These are phyloP conservation scores for Drosophila vallismaia DNA, from an alignment of 2,888 invertebrate species.

Conservation along the genomic window DNA sequence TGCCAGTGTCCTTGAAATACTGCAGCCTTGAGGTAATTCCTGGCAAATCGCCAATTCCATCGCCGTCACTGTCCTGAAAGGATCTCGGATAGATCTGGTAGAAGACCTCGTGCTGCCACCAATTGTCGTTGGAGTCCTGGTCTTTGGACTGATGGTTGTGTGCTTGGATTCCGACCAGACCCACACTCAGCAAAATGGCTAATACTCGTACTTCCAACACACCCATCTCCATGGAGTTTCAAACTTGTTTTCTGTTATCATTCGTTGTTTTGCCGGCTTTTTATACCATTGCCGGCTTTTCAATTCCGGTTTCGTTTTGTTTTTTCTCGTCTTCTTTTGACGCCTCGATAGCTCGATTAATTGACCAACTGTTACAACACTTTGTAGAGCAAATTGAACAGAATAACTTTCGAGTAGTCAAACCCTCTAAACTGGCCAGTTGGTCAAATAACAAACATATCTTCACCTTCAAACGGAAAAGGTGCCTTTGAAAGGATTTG, in stretches of 20 bases:
- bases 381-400: conserved; percentile 18
- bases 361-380: conserved; percentile 49
- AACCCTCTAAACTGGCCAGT: conserved; percentile 18
- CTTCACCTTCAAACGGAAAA: background rate
- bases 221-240: conserved; percentile 44
- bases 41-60: conserved; percentile 88
- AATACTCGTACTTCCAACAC: conserved; percentile 18
- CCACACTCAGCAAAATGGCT: conserved; percentile 17
- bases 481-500: background rate
- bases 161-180: conserved; percentile 7
- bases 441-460: conserved; percentile 35
- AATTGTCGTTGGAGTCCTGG: conserved; percentile 81
- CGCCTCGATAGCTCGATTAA: conserved; percentile 48
- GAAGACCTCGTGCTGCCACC: conserved; percentile 91
- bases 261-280: conserved; percentile 25
- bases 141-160: conserved; percentile 4
- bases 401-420: conserved; percentile 14
- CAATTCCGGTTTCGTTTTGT: conserved; percentile 36
- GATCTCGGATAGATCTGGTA: conserved; percentile 93
- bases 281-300: conserved; percentile 53
- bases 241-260: conserved; percentile 28
- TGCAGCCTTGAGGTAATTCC: conserved; percentile 86
- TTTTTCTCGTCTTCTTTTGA: conserved; percentile 7
- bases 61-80: conserved; percentile 91
- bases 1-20: conserved; percentile 88